Percentiles rank a stretch among this genome's conserved stretches.
Evolutionary conservation across 2,888 invertebrate species (phyloP).

Genomic region (Eledone cirrhosa): DNA sequence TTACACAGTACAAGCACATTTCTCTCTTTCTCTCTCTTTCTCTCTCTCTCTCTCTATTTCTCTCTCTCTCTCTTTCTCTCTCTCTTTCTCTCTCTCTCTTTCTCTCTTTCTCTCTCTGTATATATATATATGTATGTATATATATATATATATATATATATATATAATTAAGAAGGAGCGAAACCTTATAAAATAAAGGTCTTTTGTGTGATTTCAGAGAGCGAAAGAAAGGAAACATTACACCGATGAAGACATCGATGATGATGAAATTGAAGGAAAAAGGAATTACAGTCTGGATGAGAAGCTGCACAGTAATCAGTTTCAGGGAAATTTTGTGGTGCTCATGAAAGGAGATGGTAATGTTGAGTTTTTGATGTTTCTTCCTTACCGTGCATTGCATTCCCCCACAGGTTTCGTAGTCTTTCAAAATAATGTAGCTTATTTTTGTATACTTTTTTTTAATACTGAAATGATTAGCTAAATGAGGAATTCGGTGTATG

Average conservation of each 20-base stretch:
- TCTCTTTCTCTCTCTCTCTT: not conserved
- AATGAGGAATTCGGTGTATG: too few relatives aligned
- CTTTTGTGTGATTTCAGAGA: slow-evolving; percentile 63
- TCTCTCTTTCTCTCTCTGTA: not conserved
- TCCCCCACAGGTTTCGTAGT: too few relatives aligned
- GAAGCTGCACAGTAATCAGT: slow-evolving; percentile 82
- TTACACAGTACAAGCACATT: too few relatives aligned
- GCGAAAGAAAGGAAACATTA: slow-evolving; percentile 92
- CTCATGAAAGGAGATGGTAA: slow-evolving; percentile 83
- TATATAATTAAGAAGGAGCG: not conserved
- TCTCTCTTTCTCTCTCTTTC: too few relatives aligned
- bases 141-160: not conserved
- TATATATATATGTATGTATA: not conserved
- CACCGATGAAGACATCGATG: slow-evolving; percentile 86
- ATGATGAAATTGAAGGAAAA: slow-evolving; percentile 85
- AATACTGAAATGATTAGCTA: too few relatives aligned
- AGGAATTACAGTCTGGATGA: slow-evolving; percentile 90
- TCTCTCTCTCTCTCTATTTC: too few relatives aligned
- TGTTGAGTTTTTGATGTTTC: slow-evolving; percentile 22
- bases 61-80: too few relatives aligned
- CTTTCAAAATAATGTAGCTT: too few relatives aligned
- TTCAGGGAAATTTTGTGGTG: slow-evolving; percentile 79
- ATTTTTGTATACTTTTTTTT: too few relatives aligned
- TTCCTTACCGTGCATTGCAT: too few relatives aligned
- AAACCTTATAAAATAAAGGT: not conserved